These are phyloP conservation scores for Ranitomeya imitator DNA, from an alignment of 2,113 vertebrate species.

Conservation along the genomic window DNA sequence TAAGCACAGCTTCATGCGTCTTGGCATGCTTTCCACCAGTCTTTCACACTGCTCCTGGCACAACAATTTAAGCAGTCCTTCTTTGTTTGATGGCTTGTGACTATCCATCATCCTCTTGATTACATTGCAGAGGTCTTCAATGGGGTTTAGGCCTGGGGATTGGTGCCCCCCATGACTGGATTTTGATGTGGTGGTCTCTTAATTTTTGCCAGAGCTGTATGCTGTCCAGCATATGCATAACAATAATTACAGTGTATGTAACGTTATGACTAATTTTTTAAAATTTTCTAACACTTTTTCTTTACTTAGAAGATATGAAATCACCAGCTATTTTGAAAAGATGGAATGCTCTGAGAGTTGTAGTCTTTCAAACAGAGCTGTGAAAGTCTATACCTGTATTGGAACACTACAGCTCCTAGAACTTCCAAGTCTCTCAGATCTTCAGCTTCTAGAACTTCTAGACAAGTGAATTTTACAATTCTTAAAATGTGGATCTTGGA, in stretches of 20 bases:
- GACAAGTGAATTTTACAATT: background rate
- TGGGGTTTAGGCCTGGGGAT: too few relatives aligned
- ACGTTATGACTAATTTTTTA: background rate
- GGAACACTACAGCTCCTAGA: slow-evolving; percentile 70
- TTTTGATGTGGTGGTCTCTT: too few relatives aligned
- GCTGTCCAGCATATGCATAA: background rate
- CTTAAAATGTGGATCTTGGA: background rate
- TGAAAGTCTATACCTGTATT: slow-evolving; percentile 67
- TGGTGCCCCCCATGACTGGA: too few relatives aligned
- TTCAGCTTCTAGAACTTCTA: background rate
- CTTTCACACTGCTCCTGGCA: too few relatives aligned
- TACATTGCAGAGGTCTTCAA: too few relatives aligned
- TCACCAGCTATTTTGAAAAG: slow-evolving; percentile 62
- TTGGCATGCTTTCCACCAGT: too few relatives aligned
- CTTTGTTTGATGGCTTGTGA: too few relatives aligned
- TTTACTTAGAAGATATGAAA: slow-evolving; percentile 18
- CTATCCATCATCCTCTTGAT: too few relatives aligned
- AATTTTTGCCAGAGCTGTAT: too few relatives aligned
- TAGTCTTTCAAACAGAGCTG: slow-evolving; percentile 73
- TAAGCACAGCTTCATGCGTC: too few relatives aligned
- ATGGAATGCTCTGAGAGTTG: slow-evolving; percentile 68
- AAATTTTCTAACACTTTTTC: slow-evolving; percentile 10
- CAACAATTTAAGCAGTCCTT: too few relatives aligned
- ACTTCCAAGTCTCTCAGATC: slow-evolving; percentile 64
- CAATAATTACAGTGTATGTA: background rate